These are phyloP conservation scores for Gouania willdenowi DNA, from an alignment of 2,797 vertebrate species.

Conservation along the genomic window DNA sequence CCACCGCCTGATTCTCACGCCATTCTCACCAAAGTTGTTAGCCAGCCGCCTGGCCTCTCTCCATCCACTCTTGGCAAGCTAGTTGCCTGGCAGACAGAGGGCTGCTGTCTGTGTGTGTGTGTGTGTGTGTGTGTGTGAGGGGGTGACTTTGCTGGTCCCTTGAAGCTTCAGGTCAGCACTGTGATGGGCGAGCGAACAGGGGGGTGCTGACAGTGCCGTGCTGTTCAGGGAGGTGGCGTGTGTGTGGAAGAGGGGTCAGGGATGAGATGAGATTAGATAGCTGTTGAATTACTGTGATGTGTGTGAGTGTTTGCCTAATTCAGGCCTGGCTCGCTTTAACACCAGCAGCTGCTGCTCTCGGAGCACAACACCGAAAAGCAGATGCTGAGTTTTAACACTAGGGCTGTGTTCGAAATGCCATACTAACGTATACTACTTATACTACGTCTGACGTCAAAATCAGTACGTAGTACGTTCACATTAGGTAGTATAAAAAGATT, in stretches of 20 bases:
- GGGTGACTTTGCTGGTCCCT: slow-evolving; percentile 41
- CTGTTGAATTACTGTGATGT: slow-evolving; percentile 38
- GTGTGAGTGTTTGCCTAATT: slow-evolving; percentile 35
- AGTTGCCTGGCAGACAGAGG: slow-evolving; percentile 63
- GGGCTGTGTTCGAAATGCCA: no score
- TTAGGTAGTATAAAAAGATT: no score
- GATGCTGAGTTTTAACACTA: no score
- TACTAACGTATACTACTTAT: no score
- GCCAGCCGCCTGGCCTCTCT: slow-evolving; percentile 47
- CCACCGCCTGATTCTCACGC: slow-evolving; percentile 25
- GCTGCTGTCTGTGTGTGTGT: slow-evolving; percentile 50
- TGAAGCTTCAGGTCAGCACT: slow-evolving; percentile 56
- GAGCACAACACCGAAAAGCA: no score
- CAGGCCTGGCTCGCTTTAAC: slow-evolving; percentile 47
- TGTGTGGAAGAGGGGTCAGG: slow-evolving; percentile 40
- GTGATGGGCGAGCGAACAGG: slow-evolving; percentile 61
- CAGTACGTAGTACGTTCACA: no score
- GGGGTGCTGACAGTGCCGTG: slow-evolving; percentile 52
- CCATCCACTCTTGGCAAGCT: slow-evolving; percentile 46
- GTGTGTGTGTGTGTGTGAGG: slow-evolving; percentile 53
- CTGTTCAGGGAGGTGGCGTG: slow-evolving; percentile 50
- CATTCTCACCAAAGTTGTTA: slow-evolving; percentile 56
- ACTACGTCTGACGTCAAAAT: no score
- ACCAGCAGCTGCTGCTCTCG: slow-evolving; percentile 51
- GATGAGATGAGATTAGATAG: slow-evolving; percentile 35